phyloP scores from a whole-genome alignment of 2,888 invertebrate genomes.

The Drosophila neonasuta region DNA sequence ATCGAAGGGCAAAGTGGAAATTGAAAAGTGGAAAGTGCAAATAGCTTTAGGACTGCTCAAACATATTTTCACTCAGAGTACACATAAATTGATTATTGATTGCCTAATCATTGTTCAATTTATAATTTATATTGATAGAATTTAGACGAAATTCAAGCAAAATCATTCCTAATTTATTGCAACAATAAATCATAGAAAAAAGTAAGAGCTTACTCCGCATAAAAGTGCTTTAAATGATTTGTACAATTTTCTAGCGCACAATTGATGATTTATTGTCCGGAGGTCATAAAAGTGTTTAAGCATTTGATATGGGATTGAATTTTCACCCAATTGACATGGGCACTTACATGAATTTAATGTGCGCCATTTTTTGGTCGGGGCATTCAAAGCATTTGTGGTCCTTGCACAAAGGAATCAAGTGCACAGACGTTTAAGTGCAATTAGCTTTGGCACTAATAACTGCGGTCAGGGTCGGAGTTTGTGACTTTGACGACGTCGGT shows the following conservation, averaged over 20 bases:
- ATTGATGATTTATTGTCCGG: slow-evolving; percentile 1
- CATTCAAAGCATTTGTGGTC: slow-evolving; percentile 27
- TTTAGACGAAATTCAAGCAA: background rate
- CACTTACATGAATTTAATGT: slow-evolving; percentile 18
- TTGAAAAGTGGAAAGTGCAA: background rate
- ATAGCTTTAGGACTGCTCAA: background rate
- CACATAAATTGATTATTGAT: background rate
- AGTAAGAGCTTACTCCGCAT: background rate
- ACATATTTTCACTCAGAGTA: background rate
- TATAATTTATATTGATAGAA: background rate
- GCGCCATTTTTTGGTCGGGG: slow-evolving; percentile 3
- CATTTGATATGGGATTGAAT: slow-evolving; percentile 10
- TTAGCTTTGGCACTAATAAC: slow-evolving; percentile 28
- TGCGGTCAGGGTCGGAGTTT: background rate
- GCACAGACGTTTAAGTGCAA: slow-evolving; percentile 34
- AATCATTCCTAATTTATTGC: background rate
- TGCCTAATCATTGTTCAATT: background rate
- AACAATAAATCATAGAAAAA: slow-evolving; percentile 11
- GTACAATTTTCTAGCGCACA: slow-evolving; percentile 9
- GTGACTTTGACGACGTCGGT: too few species aligned
- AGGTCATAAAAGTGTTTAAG: slow-evolving; percentile 11
- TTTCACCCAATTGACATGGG: slow-evolving; percentile 25
- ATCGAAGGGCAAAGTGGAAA: background rate
- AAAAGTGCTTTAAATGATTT: slow-evolving; percentile 9
- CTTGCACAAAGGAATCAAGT: slow-evolving; percentile 16